Evolutionary conservation across 2,113 vertebrate genomes (phyloP), one percentile per base, ranked within the genome.

Genomic region (Carassius auratus): DNA sequence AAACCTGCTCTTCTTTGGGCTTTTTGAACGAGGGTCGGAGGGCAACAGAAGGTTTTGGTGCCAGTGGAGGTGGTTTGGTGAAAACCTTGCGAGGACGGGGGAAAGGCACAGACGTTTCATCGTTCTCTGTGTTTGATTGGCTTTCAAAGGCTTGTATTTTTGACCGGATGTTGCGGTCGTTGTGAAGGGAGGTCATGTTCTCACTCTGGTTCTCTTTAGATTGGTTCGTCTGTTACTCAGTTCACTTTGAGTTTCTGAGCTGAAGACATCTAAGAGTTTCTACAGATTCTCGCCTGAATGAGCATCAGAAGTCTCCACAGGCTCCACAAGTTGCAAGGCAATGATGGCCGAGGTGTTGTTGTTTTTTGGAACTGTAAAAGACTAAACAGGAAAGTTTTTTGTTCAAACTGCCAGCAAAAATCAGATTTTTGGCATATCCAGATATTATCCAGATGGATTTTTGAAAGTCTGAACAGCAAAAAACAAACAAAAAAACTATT

Each of bases 131-230:
- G 77, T 10, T 87, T 30, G 84, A 79, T 92, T 97, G 97, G 84
- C 90, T 94, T 92, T 99, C 98, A 83, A 98, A 97, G 61, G 95
- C 96, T 94, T 97, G 96, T 91, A 99, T 97, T 84, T 93, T 95
- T 87, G 96, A 95, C 87, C 93, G 92, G 89, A 99, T 93, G 85
- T 93, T 96, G 83, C 94, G 95, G 89, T 96, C 95, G 92, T 84
- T 96, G 85, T 92, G 90, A 81, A 92, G 92, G 81, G 87, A 57
- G 81, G 87, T 96, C 98, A 99, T 98, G 85, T 92, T 86, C 26
- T 92, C 90, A 62, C 50, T 89, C n/a, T 38, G 73, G 83, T 84
- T 48, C 36, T 79, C 68, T 80, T 90, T 88, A 30, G 55, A 88
- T 30, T 62, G 57, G 10, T 13, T 75, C 0, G 30, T 78, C 33